Conservation (phyloP, 2,888 invertebrate genomes). For the Ecliptopera silaceata region DNA sequence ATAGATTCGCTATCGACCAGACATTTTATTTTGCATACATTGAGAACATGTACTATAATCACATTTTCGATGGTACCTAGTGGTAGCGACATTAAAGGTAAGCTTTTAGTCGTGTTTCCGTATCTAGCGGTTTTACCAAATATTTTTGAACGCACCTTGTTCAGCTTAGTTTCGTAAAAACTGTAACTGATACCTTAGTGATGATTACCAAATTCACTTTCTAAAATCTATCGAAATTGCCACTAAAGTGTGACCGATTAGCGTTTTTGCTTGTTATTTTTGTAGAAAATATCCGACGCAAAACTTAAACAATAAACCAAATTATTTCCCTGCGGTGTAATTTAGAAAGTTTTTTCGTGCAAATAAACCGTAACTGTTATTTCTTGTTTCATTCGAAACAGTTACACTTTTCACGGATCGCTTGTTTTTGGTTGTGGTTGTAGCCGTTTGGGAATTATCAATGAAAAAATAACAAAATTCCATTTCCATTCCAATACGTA, state of each 20-base stretch:
- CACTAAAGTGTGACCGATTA: constrained; percentile 31
- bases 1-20: too few relatives aligned
- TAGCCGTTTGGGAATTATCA: constrained; percentile 21
- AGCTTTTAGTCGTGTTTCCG: too few relatives aligned
- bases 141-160: too few relatives aligned
- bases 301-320: constrained; percentile 48
- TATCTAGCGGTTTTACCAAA: too few relatives aligned
- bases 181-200: constrained; percentile 34
- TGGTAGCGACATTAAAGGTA: too few relatives aligned
- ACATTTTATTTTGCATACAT: too few relatives aligned
- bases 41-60: too few relatives aligned
- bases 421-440: constrained; percentile 23
- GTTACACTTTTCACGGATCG: constrained; percentile 44
- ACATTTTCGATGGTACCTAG: too few relatives aligned
- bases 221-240: constrained; percentile 48
- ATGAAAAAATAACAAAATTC: constrained; percentile 5
- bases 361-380: constrained; percentile 45
- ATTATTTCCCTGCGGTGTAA: constrained; percentile 53
- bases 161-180: neutral
- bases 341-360: constrained; percentile 51
- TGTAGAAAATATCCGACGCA: constrained; percentile 39
- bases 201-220: constrained; percentile 52
- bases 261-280: constrained; percentile 36
- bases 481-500: neutral
- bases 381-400: constrained; percentile 52